Evolutionary conservation across 2,113 vertebrate species (phyloP), one percentile per base, ranked within the genome.

Genomic region (Cephalopterus ornatus): DNA sequence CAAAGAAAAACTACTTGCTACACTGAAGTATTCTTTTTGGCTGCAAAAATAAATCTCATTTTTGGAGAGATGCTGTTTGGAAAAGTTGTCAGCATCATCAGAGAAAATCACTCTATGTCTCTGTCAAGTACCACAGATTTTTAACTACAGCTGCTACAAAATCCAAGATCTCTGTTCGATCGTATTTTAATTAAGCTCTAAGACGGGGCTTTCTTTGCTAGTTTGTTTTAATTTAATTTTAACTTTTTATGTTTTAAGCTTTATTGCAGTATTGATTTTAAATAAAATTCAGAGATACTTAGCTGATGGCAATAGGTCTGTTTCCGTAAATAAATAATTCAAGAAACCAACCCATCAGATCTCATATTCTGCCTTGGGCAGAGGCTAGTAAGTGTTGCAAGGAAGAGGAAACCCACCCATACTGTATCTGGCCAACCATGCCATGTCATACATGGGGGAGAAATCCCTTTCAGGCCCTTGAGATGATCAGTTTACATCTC

Each of bases 401-500:
- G 52, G 75, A 75, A 75, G 85, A 92, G 61, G 68, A 96, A 93
- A 87, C 73, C 56, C 62, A 93, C 70, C 73, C 73, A 33, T 53
- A 39, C 5, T 28, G 56, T 87, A 78, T 44, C 73, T 89, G 53
- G 65, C 73, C 79, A 87, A 94, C 44, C 70, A 49, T 84, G 35
- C 86, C 68, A 24, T 94, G 52, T 86, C 63, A 37, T 93, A n/a
- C 26, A n/a, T 65, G 9, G 37, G 28, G 35, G 46, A 96, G 86
- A 91, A 94, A 91, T 76, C 70, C 58, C 61, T 79, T 89, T 84
- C 76, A 85, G 83, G n/a, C 70, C 76, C 58, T 26, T 87, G 80
- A 96, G 88, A 91, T 92, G 73, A 84, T 95, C 85, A 71, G 37
- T 94, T 96, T 96, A 75, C 80, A 70, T 82, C 76, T 85, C 73